phyloP scores from a whole-genome alignment of 2,797 vertebrate genomes.

The Bufotes viridis region DNA sequence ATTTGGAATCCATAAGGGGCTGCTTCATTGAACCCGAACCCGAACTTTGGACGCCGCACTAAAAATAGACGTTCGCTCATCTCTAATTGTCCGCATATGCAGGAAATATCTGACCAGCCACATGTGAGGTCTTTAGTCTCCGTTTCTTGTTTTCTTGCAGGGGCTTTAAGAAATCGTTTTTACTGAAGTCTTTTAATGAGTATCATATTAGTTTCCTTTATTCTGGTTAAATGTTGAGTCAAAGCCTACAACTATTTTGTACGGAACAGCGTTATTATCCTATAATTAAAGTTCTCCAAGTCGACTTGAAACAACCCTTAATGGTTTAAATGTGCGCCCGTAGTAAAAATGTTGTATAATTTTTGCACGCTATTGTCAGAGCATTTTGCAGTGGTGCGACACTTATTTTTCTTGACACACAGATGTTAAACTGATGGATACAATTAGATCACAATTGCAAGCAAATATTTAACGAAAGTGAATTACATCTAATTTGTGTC shows the following conservation, averaged over 20 bases:
- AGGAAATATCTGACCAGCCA: not conserved
- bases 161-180: not conserved
- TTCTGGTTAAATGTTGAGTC: not conserved
- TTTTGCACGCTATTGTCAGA: not conserved
- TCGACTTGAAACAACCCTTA: not conserved
- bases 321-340: not conserved
- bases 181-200: slow-evolving; percentile 20
- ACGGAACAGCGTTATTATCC: not conserved
- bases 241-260: not conserved
- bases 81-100: no score
- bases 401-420: not conserved
- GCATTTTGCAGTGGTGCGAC: not conserved
- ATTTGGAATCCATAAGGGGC: no score
- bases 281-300: not conserved
- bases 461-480: not conserved
- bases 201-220: not conserved
- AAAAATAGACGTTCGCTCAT: no score
- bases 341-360: not conserved
- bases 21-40: no score
- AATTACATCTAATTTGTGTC: slow-evolving; percentile 17
- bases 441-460: not conserved
- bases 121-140: not conserved
- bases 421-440: slow-evolving; percentile 18
- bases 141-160: not conserved
- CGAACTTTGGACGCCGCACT: no score